Conservation (phyloP, 1,140 invertebrate species). For the Cataglyphis hispanica region DNA sequence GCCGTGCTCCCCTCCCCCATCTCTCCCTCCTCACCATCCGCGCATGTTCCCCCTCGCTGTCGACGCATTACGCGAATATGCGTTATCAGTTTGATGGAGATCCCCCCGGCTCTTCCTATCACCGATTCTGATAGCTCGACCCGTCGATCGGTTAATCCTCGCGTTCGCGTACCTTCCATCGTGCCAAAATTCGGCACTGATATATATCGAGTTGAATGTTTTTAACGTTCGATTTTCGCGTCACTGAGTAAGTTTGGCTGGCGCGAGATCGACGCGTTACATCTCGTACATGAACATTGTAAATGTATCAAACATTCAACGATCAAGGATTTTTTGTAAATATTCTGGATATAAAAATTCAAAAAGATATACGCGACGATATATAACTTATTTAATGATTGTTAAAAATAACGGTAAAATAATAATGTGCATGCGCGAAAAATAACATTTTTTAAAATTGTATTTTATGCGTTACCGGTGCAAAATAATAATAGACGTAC, state of each 20-base stretch:
- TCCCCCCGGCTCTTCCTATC: constrained; percentile 58
- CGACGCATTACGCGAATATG: constrained; percentile 47
- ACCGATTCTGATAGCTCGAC: constrained; percentile 15
- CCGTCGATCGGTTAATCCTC: constrained; percentile 44
- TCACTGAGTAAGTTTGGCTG: constrained; percentile 23
- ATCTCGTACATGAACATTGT: not conserved
- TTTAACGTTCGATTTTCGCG: constrained; percentile 52
- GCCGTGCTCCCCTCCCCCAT: not conserved
- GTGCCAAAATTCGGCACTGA: constrained; percentile 31
- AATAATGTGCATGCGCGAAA: not conserved
- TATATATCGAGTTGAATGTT: constrained; percentile 37
- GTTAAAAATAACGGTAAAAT: constrained; percentile 9
- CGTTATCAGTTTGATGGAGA: constrained; percentile 45
- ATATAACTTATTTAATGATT: not conserved
- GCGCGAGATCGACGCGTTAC: constrained; percentile 6
- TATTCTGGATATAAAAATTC: constrained; percentile 16
- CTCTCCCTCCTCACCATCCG: constrained; percentile 1
- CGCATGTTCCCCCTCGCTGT: not conserved
- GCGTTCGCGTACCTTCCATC: constrained; percentile 18
- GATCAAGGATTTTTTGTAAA: not conserved
- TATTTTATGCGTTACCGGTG: not conserved
- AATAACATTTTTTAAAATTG: not conserved
- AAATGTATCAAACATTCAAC: constrained; percentile 10
- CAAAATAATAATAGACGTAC: not conserved
- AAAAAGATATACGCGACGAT: not conserved